Evolutionary conservation across 2,888 invertebrate species (phyloP), one percentile per base, ranked within the genome.

Genomic region (Eumacrocentrus americanus): DNA sequence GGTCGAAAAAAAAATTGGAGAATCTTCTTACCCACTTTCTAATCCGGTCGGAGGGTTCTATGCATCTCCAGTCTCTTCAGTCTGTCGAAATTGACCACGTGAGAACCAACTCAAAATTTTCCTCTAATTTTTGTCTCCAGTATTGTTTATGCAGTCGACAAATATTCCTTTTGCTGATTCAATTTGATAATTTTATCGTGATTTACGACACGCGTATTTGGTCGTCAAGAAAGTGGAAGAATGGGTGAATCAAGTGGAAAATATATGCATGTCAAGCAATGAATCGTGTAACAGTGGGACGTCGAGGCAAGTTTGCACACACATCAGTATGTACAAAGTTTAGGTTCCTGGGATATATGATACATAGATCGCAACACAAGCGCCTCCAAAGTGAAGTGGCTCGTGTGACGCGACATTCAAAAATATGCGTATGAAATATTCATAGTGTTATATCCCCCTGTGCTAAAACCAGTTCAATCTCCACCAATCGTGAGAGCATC

Each of bases 11-110:
- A 64, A 65, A 65, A 65, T 61, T 63, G 18, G 64, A 58, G 59
- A 67, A 64, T 46, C 47, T 42, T 53, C 59, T 58, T 38, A 50
- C 46, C 48, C 60, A 67, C 69, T 69, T 69, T 68, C 69, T 68
- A 69, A 68, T 68, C 53, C 16, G 18, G 14, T 40, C 14, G 4
- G 9, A 40, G 18, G 14, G 3, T 37, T 12, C 3, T 37, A 5
- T 25, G 22, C 3, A 46, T 16, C 20, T 46, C 14, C 50, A 34
- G 29, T 2, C 12, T 11, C 51, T 20, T 51, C 51, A 51, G 51
- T 51, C 51, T 18, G 16, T 35, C 35, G 2, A 16, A 12, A 37
- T 38, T 38, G 22, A 20, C 22, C 22, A 53, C 22, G 3, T 37
- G 35, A 51, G 51, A 29, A 51, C 16, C 6, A 51, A 18, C 51